A percentile compares a stretch with the other conserved stretches of the same genome.
Conservation (phyloP, 2,888 invertebrate genomes). For the Sarcophaga subvicina region DNA sequence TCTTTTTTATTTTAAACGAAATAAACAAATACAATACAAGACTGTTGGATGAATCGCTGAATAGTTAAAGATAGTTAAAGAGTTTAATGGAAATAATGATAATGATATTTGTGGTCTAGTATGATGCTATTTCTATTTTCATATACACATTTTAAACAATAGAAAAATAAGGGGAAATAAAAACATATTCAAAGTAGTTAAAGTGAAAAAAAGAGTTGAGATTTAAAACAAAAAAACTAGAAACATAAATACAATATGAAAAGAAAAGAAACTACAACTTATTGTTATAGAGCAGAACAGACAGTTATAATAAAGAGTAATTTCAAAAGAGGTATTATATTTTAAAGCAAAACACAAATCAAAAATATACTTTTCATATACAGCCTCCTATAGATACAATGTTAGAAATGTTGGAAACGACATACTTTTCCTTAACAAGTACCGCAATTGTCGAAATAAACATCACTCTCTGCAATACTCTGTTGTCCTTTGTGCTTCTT, state of each 20-base stretch:
- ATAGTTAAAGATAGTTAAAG: background rate
- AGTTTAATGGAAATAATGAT: background rate
- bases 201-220: constrained; percentile 10
- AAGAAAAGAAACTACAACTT: constrained; percentile 19
- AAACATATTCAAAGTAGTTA: constrained; percentile 17
- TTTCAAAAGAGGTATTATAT: no score
- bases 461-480: background rate
- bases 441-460: background rate
- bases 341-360: background rate
- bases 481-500: background rate
- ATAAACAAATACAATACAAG: constrained; percentile 8
- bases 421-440: no score
- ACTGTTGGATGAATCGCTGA: background rate
- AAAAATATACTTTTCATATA: background rate
- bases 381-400: background rate
- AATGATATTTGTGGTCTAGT: constrained; percentile 26
- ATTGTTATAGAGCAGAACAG: background rate
- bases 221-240: constrained; percentile 3
- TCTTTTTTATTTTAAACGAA: constrained; percentile 7
- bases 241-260: constrained; percentile 19
- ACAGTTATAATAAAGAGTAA: no score
- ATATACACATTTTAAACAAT: constrained; percentile 35
- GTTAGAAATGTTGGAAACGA: background rate
- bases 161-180: background rate
- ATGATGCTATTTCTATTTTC: constrained; percentile 45